These are phyloP conservation scores for Mohoua ochrocephala DNA, from an alignment of 2,113 vertebrate species.

Conservation along the genomic window DNA sequence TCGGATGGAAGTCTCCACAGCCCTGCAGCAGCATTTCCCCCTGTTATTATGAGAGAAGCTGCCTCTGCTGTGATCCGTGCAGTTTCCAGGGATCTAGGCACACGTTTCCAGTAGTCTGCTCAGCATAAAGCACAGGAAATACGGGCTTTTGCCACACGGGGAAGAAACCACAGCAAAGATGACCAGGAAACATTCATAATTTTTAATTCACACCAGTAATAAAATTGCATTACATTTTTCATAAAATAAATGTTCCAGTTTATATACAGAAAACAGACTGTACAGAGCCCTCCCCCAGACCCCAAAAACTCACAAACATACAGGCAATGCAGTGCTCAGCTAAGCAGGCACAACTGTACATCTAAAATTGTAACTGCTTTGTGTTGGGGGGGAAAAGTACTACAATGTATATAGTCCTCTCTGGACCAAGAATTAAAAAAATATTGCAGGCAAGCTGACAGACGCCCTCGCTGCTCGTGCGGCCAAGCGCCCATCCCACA, in stretches of 20 bases:
- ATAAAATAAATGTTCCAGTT: conserved; percentile 99
- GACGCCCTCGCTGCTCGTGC: conserved; percentile 76
- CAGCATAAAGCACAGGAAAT: background rate
- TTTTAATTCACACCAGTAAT: conserved; percentile 99
- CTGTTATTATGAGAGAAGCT: background rate
- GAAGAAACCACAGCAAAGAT: conserved; percentile 54
- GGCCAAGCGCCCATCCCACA: conserved; percentile 78
- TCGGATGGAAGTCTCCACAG: background rate
- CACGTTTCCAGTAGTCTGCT: background rate
- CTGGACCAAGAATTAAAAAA: conserved; percentile 88
- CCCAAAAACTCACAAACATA: conserved; percentile 91
- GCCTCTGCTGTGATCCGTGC: background rate
- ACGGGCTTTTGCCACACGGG: background rate
- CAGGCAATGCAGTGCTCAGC: conserved; percentile 93
- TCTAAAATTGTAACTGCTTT: conserved; percentile 91
- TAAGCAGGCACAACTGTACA: conserved; percentile 94
- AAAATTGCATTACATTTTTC: conserved; percentile 99
- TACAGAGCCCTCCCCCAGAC: conserved; percentile 93
- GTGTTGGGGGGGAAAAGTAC: conserved; percentile 82
- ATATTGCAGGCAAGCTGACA: conserved; percentile 90
- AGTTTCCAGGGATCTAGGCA: background rate
- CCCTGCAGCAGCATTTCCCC: background rate
- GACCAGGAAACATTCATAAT: conserved; percentile 83
- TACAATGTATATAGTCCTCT: conserved; percentile 86
- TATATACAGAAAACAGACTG: conserved; percentile 99